Percentiles rank a stretch among this genome's conserved stretches.
Conservation (phyloP, 2,113 vertebrate species). For the Ivindomyrus marchei region DNA sequence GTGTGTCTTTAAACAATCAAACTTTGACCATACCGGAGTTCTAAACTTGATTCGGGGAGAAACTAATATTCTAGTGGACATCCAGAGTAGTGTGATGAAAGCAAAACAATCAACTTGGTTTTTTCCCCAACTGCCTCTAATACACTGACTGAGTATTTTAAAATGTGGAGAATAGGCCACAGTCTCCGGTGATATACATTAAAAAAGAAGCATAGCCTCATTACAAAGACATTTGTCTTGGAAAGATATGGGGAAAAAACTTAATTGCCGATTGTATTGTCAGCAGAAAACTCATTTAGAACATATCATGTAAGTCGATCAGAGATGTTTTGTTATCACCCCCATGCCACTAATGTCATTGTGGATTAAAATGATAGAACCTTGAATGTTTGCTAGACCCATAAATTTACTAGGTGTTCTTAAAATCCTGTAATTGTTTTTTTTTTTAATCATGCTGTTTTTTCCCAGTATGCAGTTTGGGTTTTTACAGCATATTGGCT, state of each 20-base stretch:
- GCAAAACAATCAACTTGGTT: neutral
- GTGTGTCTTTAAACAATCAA: neutral
- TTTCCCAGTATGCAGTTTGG: slow-evolving; percentile 22
- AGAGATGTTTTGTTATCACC: neutral
- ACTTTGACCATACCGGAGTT: neutral
- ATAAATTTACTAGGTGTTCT: neutral
- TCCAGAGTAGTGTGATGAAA: neutral
- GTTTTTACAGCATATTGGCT: slow-evolving; percentile 37
- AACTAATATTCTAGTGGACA: neutral
- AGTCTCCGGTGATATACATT: neutral
- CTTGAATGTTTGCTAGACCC: neutral
- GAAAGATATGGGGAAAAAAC: neutral
- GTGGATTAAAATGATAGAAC: neutral
- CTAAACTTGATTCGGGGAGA: neutral
- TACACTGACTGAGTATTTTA: neutral
- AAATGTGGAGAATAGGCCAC: neutral
- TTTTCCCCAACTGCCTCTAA: neutral
- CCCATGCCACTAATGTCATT: neutral
- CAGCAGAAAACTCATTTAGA: neutral
- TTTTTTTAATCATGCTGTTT: neutral
- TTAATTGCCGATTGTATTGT: neutral
- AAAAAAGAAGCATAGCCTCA: neutral
- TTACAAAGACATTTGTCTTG: neutral
- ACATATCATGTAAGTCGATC: neutral
- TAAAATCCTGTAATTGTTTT: slow-evolving; percentile 5